These are phyloP conservation scores for Erynnis tages DNA, from an alignment of 2,888 invertebrate genomes.

Conservation along the genomic window DNA sequence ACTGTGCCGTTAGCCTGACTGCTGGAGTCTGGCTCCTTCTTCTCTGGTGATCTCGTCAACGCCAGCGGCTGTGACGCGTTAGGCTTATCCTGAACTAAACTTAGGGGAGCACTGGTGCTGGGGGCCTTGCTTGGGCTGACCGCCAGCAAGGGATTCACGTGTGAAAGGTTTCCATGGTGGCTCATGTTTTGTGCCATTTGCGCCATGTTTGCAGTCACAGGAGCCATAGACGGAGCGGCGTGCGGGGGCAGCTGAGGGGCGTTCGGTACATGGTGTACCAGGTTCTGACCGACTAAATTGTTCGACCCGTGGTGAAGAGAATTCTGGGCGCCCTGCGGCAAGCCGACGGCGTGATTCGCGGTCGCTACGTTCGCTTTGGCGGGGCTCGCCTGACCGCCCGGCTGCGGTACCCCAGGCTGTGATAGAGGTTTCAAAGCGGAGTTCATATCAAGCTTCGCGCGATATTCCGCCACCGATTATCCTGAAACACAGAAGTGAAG, in stretches of 20 bases:
- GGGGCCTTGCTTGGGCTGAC: slow-evolving; percentile 61
- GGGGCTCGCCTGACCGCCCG: slow-evolving; percentile 69
- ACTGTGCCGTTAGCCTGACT: slow-evolving; percentile 70
- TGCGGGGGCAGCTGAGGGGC: slow-evolving; percentile 56
- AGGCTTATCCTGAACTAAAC: slow-evolving; percentile 70
- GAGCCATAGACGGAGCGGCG: slow-evolving; percentile 74
- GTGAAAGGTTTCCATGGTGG: slow-evolving; percentile 75
- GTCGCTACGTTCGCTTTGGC: slow-evolving; percentile 71
- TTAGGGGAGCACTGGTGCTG: slow-evolving; percentile 64
- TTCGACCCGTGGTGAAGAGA: slow-evolving; percentile 58
- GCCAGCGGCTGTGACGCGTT: slow-evolving; percentile 61
- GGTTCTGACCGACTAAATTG: slow-evolving; percentile 66
- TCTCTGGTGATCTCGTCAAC: slow-evolving; percentile 71
- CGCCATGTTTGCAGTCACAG: slow-evolving; percentile 76
- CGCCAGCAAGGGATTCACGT: slow-evolving; percentile 57
- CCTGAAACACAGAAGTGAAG: slow-evolving; percentile 67
- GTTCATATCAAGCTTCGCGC: slow-evolving; percentile 76
- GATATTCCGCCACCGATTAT: slow-evolving; percentile 45
- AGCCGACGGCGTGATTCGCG: slow-evolving; percentile 66
- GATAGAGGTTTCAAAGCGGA: slow-evolving; percentile 83
- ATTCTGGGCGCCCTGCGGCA: slow-evolving; percentile 69
- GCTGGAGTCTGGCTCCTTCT: slow-evolving; percentile 68
- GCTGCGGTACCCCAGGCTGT: slow-evolving; percentile 72
- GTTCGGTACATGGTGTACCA: slow-evolving; percentile 58
- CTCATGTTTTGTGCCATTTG: slow-evolving; percentile 79